These are phyloP conservation scores for Brachionus rubens DNA, from an alignment of 1,140 invertebrate genomes.

Conservation along the genomic window DNA sequence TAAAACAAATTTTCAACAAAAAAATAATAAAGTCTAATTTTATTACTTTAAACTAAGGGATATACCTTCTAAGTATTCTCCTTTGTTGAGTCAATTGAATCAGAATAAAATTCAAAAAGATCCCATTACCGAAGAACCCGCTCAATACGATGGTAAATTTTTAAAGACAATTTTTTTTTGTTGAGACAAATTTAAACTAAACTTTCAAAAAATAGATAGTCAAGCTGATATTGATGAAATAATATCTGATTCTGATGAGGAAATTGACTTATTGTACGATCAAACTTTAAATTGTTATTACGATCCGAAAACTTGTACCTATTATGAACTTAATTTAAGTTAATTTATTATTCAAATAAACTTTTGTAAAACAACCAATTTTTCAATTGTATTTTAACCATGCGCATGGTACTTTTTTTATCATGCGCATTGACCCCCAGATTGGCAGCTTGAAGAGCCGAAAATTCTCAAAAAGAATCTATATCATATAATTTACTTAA, in stretches of 20 bases:
- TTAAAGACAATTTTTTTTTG: too few species aligned
- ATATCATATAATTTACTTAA: too few species aligned
- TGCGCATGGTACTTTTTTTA: too few species aligned
- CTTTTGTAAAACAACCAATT: too few species aligned
- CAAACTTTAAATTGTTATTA: conserved; percentile 59
- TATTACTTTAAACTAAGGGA: background rate
- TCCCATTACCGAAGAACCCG: background rate
- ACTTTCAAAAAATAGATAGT: too few species aligned
- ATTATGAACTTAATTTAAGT: conserved; percentile 55
- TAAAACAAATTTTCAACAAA: background rate
- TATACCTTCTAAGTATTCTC: conserved; percentile 7
- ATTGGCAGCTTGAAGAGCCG: too few species aligned
- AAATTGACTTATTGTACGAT: conserved; percentile 57
- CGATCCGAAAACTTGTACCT: conserved; percentile 58
- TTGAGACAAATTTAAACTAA: too few species aligned
- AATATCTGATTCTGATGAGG: conserved; percentile 7
- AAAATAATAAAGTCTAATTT: background rate
- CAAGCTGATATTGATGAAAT: conserved; percentile 42
- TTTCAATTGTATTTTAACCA: too few species aligned
- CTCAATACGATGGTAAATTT: conserved; percentile 20
- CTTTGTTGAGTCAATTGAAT: background rate
- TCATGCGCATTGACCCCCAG: too few species aligned
- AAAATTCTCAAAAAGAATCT: too few species aligned
- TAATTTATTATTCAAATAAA: background rate
- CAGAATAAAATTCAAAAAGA: background rate